Base-by-base conservation (phyloP, 2,113 vertebrate species). In the Melierax canorus region DNA sequence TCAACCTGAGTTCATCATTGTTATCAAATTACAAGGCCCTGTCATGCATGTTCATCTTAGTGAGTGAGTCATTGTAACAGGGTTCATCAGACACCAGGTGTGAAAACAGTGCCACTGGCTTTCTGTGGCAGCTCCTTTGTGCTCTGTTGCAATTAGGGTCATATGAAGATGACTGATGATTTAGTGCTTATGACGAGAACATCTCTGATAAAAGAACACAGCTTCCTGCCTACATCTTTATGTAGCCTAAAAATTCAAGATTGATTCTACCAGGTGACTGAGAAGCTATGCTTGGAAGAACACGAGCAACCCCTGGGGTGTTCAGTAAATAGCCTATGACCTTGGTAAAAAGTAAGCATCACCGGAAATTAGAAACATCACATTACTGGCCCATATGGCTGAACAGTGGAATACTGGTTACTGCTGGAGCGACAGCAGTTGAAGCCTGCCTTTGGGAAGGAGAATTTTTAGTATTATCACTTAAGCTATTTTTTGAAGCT, bases 81-180 rank as follows among this genome's bases (percentile, higher is more conserved):
- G 38, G 23, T 22, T 83, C 38, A 51, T 77, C 43, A 46, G 38
- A 15, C 23, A 11, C 4, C 9, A 9, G 11, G 20, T 39, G 2
- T 55, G 55, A 41, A 12, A 81, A 18, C 90, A 41, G 48, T 19
- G 41, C 30, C 23, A 2, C 19, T 27, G 46, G 45, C 50, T 46
- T 60, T 55, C 24, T 71, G 17, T 45, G 88, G 45, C 82, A 77
- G 26, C 32, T 43, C 29, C 13, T 36, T 69, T 18, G n/a, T 0
- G 1, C 29, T 58, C 26, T 1, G 0, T 24, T 71, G 34, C 34
- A 45, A 0, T 19, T 19, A 15, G 29, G 63, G 63, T 41, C 18
- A 12, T 18, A 6, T 43, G 69, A 64, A 46, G 50, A 55, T 58
- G 56, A 13, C 27, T 50, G 55, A 48, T 1, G 3, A 29, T 68